Evolutionary conservation across 1,140 invertebrate species (phyloP), one percentile per base, ranked within the genome.

Genomic region (Leucophenga varia): DNA sequence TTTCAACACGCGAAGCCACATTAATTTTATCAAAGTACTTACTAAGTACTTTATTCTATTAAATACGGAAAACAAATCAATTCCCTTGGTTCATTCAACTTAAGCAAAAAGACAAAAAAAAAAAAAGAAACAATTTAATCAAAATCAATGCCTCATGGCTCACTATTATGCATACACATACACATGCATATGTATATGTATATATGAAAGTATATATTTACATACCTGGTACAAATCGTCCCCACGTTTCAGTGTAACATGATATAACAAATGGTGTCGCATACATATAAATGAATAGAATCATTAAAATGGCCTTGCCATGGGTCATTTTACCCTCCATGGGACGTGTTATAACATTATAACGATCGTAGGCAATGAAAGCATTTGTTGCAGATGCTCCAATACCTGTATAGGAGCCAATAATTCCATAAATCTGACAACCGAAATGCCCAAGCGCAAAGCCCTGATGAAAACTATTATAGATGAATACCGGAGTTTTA

Each of bases 401-500:
- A 30, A 92, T 90, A n/a, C 90, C 91, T n/a, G 84, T 86, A 21
- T 90, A 80, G 0, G 89, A 81, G 1, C 90, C 91, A 51, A 92
- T 82, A 16, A 89, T 73, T 0, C 80, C 86, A 63, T 90, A 93
- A 46, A 91, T 82, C 59, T 91, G 86, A 68, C 91, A 93, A 2
- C 87, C 88, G 0, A 85, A 39, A 30, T 83, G 77, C 4, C 89
- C 90, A 1, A 81, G 63, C 1, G 88, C 86, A 52, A 86, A 91
- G 6, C 89, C 90, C 38, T 82, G 80, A 63, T 88, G 82, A 52
- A 90, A 88, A 2, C 88, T 90, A 68, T 93, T 92, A 47, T 73
- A 73, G 40, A 73, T 73, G 30, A 73, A 73, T 10, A 73, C 61
- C 0, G 90, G 90, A 1, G 89, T 84, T 77, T 92, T 93, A 12